Evolutionary conservation across 2,113 vertebrate species (phyloP).

Genomic region (Rhegmatorhina hoffmannsi): DNA sequence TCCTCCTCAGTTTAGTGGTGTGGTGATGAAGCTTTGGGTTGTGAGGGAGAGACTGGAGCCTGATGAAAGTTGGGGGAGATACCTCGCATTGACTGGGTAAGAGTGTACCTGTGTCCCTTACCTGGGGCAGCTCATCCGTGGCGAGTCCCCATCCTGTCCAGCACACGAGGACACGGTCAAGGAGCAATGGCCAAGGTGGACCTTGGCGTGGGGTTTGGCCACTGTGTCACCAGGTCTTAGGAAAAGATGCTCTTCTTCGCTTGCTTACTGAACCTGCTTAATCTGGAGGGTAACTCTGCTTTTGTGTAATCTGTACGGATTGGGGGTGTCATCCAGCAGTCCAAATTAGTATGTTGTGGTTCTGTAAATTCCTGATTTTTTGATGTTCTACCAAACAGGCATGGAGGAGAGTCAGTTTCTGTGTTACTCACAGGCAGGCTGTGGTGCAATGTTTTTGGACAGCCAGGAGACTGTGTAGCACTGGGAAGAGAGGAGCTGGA

Average conservation of each 20-base stretch:
- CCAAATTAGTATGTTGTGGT: not conserved
- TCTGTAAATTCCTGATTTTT: not conserved
- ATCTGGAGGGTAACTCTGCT: not conserved
- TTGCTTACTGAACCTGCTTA: not conserved
- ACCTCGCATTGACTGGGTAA: not conserved
- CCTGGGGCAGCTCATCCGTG: fast-evolving
- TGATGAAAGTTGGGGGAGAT: not conserved
- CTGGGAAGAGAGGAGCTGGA: not conserved
- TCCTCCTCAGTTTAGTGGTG: not conserved
- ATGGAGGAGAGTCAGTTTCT: not conserved
- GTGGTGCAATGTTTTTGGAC: not conserved
- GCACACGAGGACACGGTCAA: fast-evolving
- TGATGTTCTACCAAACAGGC: fast-evolving
- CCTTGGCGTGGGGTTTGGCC: not conserved
- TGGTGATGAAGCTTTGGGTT: slow-evolving; percentile 25
- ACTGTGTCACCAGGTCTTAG: fast-evolving
- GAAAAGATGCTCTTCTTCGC: not conserved
- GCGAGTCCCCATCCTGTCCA: fast-evolving
- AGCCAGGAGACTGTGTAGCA: not conserved
- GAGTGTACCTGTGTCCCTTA: not conserved
- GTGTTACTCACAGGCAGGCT: not conserved
- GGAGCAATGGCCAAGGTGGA: fast-evolving
- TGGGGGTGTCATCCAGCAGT: not conserved
- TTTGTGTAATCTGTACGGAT: not conserved
- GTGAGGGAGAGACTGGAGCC: not conserved